Conservation (phyloP, 2,888 invertebrate genomes). For the Sicus ferrugineus region DNA sequence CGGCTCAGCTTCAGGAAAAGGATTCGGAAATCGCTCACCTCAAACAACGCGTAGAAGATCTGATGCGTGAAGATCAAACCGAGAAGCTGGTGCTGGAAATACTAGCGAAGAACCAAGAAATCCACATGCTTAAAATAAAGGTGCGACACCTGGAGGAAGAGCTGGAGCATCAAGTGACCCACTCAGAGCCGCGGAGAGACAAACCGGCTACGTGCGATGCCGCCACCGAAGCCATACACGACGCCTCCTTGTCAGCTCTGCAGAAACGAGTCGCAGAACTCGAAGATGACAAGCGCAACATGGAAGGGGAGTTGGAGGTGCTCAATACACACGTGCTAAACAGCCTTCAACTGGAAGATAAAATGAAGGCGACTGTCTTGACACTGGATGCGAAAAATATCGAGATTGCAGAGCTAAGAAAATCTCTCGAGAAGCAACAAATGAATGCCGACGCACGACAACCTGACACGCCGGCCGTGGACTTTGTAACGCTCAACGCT, state of each 20-base stretch:
- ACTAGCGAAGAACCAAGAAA: conserved; percentile 62
- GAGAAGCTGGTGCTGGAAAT: conserved; percentile 62
- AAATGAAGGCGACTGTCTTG: conserved; percentile 56
- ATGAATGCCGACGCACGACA: not conserved
- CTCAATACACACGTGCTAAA: conserved; percentile 61
- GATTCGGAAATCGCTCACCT: conserved; percentile 59
- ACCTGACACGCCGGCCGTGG: conserved; percentile 27
- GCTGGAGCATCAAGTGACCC: conserved; percentile 57
- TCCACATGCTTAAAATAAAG: conserved; percentile 63
- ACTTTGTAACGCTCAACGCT: conserved; percentile 52
- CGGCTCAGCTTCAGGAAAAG: conserved; percentile 56
- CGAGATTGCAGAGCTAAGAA: conserved; percentile 60
- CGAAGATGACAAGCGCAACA: conserved; percentile 54
- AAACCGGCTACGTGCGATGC: conserved; percentile 30
- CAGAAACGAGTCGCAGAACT: conserved; percentile 48
- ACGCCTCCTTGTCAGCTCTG: conserved; percentile 47
- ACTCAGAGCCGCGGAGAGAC: conserved; percentile 45
- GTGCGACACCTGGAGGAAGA: conserved; percentile 64
- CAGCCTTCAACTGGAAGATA: conserved; percentile 59
- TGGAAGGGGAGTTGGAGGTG: conserved; percentile 62
- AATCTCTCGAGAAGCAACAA: conserved; percentile 45
- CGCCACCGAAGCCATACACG: conserved; percentile 21
- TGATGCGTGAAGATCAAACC: conserved; percentile 63
- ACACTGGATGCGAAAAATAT: conserved; percentile 62
- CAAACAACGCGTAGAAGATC: conserved; percentile 62